Evolutionary conservation across 2,113 vertebrate genomes (phyloP).

Genomic region (Brachionichthys hirsutus): DNA sequence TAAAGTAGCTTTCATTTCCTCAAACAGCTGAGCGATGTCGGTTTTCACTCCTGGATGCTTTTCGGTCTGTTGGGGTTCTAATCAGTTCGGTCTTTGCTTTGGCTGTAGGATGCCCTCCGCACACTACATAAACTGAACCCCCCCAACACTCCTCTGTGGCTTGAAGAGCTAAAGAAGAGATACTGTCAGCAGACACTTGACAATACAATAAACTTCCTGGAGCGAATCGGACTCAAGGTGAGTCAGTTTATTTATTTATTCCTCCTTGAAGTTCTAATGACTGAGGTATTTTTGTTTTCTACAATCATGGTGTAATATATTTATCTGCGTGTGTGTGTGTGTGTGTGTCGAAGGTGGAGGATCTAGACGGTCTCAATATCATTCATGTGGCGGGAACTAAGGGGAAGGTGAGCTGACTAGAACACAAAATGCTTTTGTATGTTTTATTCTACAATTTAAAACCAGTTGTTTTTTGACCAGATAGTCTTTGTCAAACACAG

Average conservation of each 20-base stretch:
- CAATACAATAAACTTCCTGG: constrained; percentile 85
- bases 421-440: too few relatives aligned
- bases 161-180: constrained; percentile 79
- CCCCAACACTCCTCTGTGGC: constrained; percentile 85
- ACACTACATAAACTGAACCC: constrained; percentile 93
- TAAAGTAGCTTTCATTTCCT: too few relatives aligned
- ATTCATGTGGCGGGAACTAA: constrained; percentile 97
- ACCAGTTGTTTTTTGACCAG: too few relatives aligned
- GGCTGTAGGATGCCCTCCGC: constrained; percentile 85
- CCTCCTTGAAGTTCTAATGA: not conserved
- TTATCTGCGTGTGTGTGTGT: constrained; percentile 19
- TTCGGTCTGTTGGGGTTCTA: too few relatives aligned
- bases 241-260: constrained; percentile 12
- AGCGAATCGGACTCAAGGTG: constrained; percentile 84
- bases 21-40: too few relatives aligned
- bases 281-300: not conserved
- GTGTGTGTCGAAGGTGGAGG: constrained; percentile 81
- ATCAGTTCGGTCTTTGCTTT: not conserved
- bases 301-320: not conserved
- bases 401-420: constrained; percentile 85
- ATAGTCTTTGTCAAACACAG: too few relatives aligned
- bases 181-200: constrained; percentile 83
- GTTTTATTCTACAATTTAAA: too few relatives aligned
- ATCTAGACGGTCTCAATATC: constrained; percentile 90
- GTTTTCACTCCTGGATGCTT: too few relatives aligned